Evolutionary conservation across 2,113 vertebrate genomes (phyloP).

Genomic region (Myiagra hebetior): DNA sequence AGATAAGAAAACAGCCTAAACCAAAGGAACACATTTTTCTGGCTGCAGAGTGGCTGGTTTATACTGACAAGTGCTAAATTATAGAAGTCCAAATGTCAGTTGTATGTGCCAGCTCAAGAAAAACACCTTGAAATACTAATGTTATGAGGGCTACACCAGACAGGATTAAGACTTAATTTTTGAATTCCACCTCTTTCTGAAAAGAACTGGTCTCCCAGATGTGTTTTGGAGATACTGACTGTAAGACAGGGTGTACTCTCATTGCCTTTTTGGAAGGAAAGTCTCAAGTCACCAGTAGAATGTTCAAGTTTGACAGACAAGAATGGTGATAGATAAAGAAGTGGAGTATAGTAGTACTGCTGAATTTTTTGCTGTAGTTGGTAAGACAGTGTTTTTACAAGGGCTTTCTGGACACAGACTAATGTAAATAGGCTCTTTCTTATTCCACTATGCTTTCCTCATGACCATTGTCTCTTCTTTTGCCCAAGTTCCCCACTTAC

Average conservation of each 20-base stretch:
- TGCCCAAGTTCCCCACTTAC: not conserved
- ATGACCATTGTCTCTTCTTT: not conserved
- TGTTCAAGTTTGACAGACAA: not conserved
- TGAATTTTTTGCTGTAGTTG: not conserved
- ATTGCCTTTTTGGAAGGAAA: not conserved
- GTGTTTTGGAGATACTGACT: not conserved
- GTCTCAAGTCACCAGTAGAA: not conserved
- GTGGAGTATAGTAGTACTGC: not conserved
- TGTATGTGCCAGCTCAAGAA: not conserved
- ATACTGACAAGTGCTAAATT: not conserved
- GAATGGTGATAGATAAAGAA: not conserved
- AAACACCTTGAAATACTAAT: not conserved
- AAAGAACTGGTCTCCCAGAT: not conserved
- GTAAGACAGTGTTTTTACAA: not conserved
- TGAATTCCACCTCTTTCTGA: not conserved
- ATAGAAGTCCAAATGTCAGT: not conserved
- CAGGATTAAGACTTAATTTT: not conserved
- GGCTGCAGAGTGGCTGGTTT: not conserved
- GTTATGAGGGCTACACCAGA: not conserved
- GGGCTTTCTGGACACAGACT: not conserved
- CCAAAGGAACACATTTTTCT: not conserved
- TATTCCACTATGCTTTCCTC: not conserved
- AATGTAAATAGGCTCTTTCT: not conserved
- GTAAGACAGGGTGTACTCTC: not conserved
- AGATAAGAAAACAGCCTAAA: slow-evolving; percentile 18